phyloP scores from a whole-genome alignment of 2,888 invertebrate genomes.

The Tromatobia lineatoria region DNA sequence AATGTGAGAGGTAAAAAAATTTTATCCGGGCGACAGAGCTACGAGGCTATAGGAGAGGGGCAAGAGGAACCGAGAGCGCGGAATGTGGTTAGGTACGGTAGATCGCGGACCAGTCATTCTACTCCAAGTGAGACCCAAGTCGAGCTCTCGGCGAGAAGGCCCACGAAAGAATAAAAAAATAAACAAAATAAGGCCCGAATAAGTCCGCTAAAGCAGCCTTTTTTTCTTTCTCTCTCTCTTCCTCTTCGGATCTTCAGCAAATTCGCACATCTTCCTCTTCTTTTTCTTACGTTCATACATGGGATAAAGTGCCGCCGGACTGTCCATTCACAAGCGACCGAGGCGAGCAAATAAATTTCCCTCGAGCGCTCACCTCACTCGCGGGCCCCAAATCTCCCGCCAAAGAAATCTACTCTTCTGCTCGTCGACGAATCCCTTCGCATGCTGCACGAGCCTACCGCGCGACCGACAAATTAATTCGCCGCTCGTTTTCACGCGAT shows the following conservation, averaged over 20 bases:
- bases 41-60: conserved; percentile 58
- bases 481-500: conserved; percentile 44
- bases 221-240: conserved; percentile 45
- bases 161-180: conserved; percentile 71
- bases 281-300: conserved; percentile 27
- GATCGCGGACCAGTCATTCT: conserved; percentile 80
- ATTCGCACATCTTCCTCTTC: conserved; percentile 43
- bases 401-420: conserved; percentile 56
- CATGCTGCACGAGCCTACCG: conserved; percentile 32
- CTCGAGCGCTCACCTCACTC: conserved; percentile 64
- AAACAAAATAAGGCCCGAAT: conserved; percentile 53
- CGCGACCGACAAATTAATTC: conserved; percentile 64
- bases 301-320: conserved; percentile 6
- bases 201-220: conserved; percentile 61
- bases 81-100: conserved; percentile 83
- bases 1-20: conserved; percentile 33
- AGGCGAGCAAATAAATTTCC: conserved; percentile 74
- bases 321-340: conserved; percentile 64
- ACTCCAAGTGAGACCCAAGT: conserved; percentile 71
- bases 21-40: conserved; percentile 28
- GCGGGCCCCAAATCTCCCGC: conserved; percentile 50
- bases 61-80: conserved; percentile 66
- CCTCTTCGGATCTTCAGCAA: conserved; percentile 25
- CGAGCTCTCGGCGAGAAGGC: conserved; percentile 69
- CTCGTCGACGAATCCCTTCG: conserved; percentile 54